Evolutionary conservation across 2,113 vertebrate species (phyloP), one percentile per base, ranked within the genome.

Genomic region (Hydrolagus affinis): DNA sequence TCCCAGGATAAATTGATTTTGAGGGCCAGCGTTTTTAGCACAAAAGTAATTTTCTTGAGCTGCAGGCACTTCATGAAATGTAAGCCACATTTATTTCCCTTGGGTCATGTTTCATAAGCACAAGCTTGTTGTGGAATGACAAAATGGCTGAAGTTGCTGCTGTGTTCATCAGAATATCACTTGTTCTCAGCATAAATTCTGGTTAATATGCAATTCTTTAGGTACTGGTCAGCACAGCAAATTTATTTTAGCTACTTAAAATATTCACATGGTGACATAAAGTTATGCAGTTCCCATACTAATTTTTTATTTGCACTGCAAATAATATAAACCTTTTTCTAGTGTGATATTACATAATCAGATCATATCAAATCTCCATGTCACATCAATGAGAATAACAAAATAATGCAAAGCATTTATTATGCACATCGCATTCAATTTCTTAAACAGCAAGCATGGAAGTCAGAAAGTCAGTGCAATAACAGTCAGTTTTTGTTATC

Each of bases 81-180:
- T 83, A 66, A 83, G 78, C 60, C 23, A 64, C 78, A 83, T 83
- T 83, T 83, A 83, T 83, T 83, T 83, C 78, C 78, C 78, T 30
- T 28, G 78, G 78, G 78, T 83, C 59, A 68, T 83, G 59, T 83
- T 83, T 83, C 25, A 64, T 83, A 83, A 83, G 60, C 28, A 68
- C 28, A 66, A 66, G 60, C 78, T 83, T 68, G 78, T 64, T 66
- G 78, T 30, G 25, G 62, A 83, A 83, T 83, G 78, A 83, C 66
- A 68, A 83, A 83, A 83, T 83, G 78, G 78, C 78, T 83, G 78
- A 83, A 83, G 60, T 83, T 83, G 78, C 62, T 64, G 66, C 11
- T 75, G 30, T 21, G 32, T 56, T 75, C 73, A 44, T 83, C 78
- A 21, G 78, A 28, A 28, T 10, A 14, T 66, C 30, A 83, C 62